Evolutionary conservation across 2,113 vertebrate species (phyloP), one percentile per base, ranked within the genome.

Genomic region (Thinocorus orbignyianus): DNA sequence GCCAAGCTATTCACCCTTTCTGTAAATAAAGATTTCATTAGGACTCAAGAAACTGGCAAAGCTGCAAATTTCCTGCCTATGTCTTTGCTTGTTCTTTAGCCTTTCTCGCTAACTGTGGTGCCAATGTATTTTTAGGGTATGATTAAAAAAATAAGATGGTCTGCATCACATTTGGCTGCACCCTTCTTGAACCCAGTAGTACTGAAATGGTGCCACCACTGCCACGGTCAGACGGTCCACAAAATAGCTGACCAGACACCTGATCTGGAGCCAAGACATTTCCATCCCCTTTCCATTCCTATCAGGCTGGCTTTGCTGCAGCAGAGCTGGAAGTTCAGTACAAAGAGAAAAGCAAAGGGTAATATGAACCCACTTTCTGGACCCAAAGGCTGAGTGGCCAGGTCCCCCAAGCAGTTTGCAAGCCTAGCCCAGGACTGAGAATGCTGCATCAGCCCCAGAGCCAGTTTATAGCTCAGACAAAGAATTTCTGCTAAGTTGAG

Each of bases 1-100:
- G 96, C 96, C 96, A 97, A 93, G 88, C 92, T 93, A 96, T 96
- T 97, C 96, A 96, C 93, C 61, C 86, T 68, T 79, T 89, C 83
- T 93, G 96, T 97, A 96, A 96, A 97, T 95, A 97, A 93, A 89
- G 44, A n/a, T 89, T 94, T 76, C 62, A 82, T 69, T 69, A 52
- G 54, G 41, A 48, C 55, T 86, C 54, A 65, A 92, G 83, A 92
- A 93, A 35, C 93, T 93, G 91, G 77, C 95, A 91, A 79, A 89
- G 70, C 58, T 76, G 66, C 61, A 26, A 28, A 77, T 90, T 95
- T 95, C 95, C 95, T 95, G 95, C 83, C 42, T 79, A 25, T 0
- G 2, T 49, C 77, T 82, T 44, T 52, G 61, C 83, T 94, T 91
- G 68, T 79, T 91, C 79, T 74, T 88, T 49, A 86, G 80, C 44